Base-by-base conservation (phyloP, 2,113 vertebrate genomes). In the Chaetodon trifascialis region DNA sequence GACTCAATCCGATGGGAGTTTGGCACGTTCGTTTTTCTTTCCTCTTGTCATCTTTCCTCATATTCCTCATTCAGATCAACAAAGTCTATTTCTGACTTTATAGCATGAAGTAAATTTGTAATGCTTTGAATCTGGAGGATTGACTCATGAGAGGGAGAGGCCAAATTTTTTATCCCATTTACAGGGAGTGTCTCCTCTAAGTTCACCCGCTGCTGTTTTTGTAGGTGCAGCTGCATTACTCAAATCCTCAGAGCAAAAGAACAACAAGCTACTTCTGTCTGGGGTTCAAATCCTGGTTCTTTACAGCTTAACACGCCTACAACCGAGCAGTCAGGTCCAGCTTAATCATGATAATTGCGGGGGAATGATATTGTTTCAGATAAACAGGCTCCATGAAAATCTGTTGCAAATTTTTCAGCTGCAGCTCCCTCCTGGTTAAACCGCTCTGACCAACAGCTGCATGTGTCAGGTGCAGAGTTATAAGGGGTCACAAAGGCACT, bases 211-310 rank as follows among this genome's bases (percentile, higher is more conserved):
- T 82, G 84, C 58, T 88, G 77, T 82, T 85, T 83, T 79, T 80
- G 80, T 84, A 80, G 88, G 82, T 90, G 83, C 86, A 92, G 92
- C 86, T 87, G 86, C 85, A 91, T 92, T 80, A 73, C 77, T 92
- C 49, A 84, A 91, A 55, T 65, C 90, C 40, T 68, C 46, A 1
- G 88, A 84, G 87, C 74, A 80, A 82, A 85, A 88, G 66, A 73
- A 88, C 47, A 91, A 92, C 65, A 91, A 72, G 42, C 80, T 56
- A 19, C 63, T 87, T 81, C 52, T 81, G 49, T 58, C 17, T 30
- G 15, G 40, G 30, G 67, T 84, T 86, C 47, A 66, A 80, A 73
- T 76, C 21, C 11, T 46, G 58, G 52, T 83, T 21, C 38, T 77
- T 76, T 46, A 46, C 68, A 71, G 62, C 64, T 80, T 71, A 74